Base-by-base conservation (phyloP, 2,113 vertebrate species). In the Varanus salvator region DNA sequence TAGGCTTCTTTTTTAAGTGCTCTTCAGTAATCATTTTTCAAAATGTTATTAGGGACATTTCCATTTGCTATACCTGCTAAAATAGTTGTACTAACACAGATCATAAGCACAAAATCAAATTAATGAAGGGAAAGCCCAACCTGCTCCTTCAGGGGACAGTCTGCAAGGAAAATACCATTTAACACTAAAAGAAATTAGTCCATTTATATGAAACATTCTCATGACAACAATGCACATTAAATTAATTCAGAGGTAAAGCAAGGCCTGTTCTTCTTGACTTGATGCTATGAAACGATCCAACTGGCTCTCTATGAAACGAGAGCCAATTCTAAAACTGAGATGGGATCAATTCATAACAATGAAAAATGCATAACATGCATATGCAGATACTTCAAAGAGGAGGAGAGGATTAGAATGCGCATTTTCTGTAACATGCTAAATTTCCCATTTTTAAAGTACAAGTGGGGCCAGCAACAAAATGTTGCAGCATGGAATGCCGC, bases 201-300 rank as follows among this genome's bases (percentile, higher is more conserved):
- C 38, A 50, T 88, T 54, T 19, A 34, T 76, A 27, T 0, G 80
- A 94, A 89, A 89, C 50, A 6, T 6, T 92, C 77, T 84, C 38
- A 54, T 21, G 89, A 76, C 17, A 57, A 76, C 23, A 91, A 8
- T 4, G 0, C 88, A 68, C 6, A 38, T 87, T 38, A 86, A 91
- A 90, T 17, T 87, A 92, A 91, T 19, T 77, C 76, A 89, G 44
- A 6, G 57, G 82, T 14, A 19, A 23, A 90, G 29, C 94, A 94
- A 93, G 84, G 38, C 38, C 38, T 44, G 83, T 94, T 85, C 87
- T 92, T 48, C 69, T 86, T 93, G 90, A 93, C 92, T 93, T 91
- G 74, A 93, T 93, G 92, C 90, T 94, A 89, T 0, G 83, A 57
- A 93, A 91, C 80, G 89, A 91, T 85, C 85, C 89, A 83, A 87